phyloP scores from a whole-genome alignment of 37 sponge, comb jelly and placozoan species.

The Lycopodina hypogea region DNA sequence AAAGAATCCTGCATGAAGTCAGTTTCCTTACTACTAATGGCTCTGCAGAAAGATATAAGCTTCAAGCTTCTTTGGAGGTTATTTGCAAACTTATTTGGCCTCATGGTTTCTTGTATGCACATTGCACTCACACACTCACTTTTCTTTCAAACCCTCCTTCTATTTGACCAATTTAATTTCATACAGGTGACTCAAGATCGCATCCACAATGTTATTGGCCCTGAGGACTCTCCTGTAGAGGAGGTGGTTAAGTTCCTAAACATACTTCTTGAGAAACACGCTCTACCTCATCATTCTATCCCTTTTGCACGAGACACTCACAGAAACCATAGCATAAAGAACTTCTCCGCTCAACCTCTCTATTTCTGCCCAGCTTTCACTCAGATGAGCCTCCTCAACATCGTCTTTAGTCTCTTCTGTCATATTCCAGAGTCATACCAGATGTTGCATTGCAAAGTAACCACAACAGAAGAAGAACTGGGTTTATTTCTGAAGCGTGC shows the following conservation, averaged over 20 bases:
- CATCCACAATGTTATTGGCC: background rate
- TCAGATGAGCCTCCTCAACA: slow-evolving; percentile 34
- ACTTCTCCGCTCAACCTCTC: slow-evolving; percentile 17
- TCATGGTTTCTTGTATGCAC: background rate
- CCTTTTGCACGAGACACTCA: no score
- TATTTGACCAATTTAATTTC: background rate
- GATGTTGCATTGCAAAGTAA: slow-evolving; percentile 54
- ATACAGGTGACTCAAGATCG: background rate
- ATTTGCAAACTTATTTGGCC: background rate
- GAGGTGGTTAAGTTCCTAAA: slow-evolving; percentile 41
- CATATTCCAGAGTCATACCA: slow-evolving; percentile 72
- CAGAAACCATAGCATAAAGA: background rate
- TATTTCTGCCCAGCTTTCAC: slow-evolving; percentile 38
- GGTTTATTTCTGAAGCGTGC: slow-evolving; percentile 53
- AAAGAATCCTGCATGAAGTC: slow-evolving; percentile 11
- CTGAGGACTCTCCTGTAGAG: slow-evolving; percentile 11
- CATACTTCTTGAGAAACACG: slow-evolving; percentile 22
- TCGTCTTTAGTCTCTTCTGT: slow-evolving; percentile 50
- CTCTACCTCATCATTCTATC: background rate
- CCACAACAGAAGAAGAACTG: slow-evolving; percentile 64
- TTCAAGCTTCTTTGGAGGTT: background rate
- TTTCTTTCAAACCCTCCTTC: background rate
- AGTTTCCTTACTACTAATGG: slow-evolving; percentile 51
- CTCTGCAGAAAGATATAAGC: background rate
- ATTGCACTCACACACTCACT: background rate